Conservation (phyloP, 2,888 invertebrate species). For the Serripes groenlandicus region DNA sequence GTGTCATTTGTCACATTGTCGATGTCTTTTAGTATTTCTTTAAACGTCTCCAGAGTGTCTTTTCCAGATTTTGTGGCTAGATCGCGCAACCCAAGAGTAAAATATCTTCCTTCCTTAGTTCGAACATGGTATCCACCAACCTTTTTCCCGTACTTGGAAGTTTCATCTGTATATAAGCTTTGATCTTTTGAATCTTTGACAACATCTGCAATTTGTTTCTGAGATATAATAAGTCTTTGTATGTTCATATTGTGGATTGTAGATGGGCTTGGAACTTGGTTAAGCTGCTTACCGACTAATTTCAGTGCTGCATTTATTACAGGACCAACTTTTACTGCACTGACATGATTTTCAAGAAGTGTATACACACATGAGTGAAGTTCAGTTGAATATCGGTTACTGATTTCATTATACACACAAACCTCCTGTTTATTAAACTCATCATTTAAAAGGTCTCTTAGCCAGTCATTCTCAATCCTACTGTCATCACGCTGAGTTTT, state of each 20-base stretch:
- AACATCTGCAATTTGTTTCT: slow-evolving; percentile 36
- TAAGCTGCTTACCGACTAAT: slow-evolving; percentile 31
- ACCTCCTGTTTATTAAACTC: too few species aligned
- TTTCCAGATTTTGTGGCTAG: slow-evolving; percentile 34
- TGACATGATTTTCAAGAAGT: slow-evolving; percentile 24
- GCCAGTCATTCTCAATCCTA: too few species aligned
- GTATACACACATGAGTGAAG: slow-evolving; percentile 28
- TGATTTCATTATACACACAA: too few species aligned
- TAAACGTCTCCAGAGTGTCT: slow-evolving; percentile 37
- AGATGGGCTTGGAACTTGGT: slow-evolving; percentile 29
- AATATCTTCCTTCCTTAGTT: slow-evolving; percentile 1
- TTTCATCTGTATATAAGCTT: slow-evolving; percentile 38
- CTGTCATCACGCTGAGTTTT: too few species aligned
- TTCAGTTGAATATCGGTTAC: too few species aligned
- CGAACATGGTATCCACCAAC: slow-evolving; percentile 20
- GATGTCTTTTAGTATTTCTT: slow-evolving; percentile 18
- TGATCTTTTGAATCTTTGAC: slow-evolving; percentile 28
- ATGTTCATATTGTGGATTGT: slow-evolving; percentile 45
- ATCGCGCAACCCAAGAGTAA: not conserved
- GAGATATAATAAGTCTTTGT: slow-evolving; percentile 29
- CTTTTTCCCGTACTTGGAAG: slow-evolving; percentile 33
- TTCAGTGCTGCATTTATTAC: slow-evolving; percentile 30
- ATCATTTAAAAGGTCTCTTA: too few species aligned
- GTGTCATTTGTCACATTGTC: not conserved
- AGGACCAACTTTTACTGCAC: slow-evolving; percentile 20